These are phyloP conservation scores for Drosophila sp. DNA, from an alignment of 1,140 invertebrate genomes.

Conservation along the genomic window DNA sequence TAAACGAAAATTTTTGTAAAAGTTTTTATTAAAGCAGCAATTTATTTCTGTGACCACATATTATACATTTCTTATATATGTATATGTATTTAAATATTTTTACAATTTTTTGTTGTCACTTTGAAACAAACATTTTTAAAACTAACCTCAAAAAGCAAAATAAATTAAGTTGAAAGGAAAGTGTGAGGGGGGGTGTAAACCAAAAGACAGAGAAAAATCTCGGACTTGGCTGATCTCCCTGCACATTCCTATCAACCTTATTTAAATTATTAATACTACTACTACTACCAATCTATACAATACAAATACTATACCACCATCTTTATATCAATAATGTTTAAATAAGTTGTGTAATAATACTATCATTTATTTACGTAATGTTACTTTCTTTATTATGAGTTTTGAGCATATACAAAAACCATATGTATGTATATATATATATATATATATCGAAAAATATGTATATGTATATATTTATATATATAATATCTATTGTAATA, in stretches of 20 bases:
- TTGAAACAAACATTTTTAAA: background rate
- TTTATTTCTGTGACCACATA: constrained; percentile 26
- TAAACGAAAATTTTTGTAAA: constrained; percentile 67
- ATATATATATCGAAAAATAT: background rate
- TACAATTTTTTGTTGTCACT: constrained; percentile 7
- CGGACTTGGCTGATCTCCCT: background rate
- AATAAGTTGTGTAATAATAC: constrained; percentile 14
- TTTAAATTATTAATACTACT: background rate
- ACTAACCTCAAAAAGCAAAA: background rate
- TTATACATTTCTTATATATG: constrained; percentile 40
- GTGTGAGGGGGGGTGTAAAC: background rate
- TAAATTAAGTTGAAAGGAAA: background rate
- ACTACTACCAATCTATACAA: constrained; percentile 3
- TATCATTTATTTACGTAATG: constrained; percentile 58
- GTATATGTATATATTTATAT: background rate
- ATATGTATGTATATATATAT: constrained; percentile 29
- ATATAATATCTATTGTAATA: constrained; percentile 72
- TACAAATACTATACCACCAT: constrained; percentile 8
- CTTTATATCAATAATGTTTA: constrained; percentile 10
- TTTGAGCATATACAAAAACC: constrained; percentile 55
- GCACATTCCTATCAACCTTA: background rate
- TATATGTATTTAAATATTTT: constrained; percentile 7
- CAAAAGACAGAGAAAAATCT: background rate
- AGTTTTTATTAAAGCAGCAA: constrained; percentile 25
- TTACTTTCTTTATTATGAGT: constrained; percentile 75